Evolutionary conservation across 2,888 invertebrate genomes (phyloP).

Genomic region (Orthosia cruda): DNA sequence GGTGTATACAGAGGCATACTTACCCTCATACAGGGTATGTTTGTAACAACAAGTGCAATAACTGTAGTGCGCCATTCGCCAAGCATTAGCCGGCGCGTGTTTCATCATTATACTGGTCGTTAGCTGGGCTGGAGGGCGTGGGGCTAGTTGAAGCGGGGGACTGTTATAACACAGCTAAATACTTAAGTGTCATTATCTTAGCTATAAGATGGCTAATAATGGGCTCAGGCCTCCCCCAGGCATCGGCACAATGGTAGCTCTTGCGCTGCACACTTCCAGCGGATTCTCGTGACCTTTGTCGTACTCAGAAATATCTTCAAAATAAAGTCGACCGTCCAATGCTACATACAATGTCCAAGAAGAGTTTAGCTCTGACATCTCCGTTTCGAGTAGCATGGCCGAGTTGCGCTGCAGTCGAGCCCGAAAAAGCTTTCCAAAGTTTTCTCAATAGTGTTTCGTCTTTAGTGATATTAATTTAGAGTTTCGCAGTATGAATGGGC

Average conservation of each 20-base stretch:
- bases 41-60: constrained; percentile 46
- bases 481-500: too few species aligned
- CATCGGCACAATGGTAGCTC: neutral
- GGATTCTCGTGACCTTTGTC: too few species aligned
- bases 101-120: constrained; percentile 65
- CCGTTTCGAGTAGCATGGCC: too few species aligned
- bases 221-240: too few species aligned
- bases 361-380: too few species aligned
- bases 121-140: constrained; percentile 25
- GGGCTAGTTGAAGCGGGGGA: constrained; percentile 23
- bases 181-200: neutral
- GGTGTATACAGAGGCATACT: constrained; percentile 2
- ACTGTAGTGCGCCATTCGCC: constrained; percentile 45
- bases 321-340: too few species aligned
- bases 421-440: too few species aligned
- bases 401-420: too few species aligned
- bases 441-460: too few species aligned
- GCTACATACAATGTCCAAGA: too few species aligned
- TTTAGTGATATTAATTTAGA: too few species aligned
- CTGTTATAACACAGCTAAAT: neutral
- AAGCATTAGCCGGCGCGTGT: constrained; percentile 59
- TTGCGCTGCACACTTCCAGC: neutral
- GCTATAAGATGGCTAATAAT: neutral
- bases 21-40: neutral
- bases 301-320: too few species aligned